phyloP scores from a whole-genome alignment of 53 echinoderm and acorn worm genomes.

The Antedon mediterranea region DNA sequence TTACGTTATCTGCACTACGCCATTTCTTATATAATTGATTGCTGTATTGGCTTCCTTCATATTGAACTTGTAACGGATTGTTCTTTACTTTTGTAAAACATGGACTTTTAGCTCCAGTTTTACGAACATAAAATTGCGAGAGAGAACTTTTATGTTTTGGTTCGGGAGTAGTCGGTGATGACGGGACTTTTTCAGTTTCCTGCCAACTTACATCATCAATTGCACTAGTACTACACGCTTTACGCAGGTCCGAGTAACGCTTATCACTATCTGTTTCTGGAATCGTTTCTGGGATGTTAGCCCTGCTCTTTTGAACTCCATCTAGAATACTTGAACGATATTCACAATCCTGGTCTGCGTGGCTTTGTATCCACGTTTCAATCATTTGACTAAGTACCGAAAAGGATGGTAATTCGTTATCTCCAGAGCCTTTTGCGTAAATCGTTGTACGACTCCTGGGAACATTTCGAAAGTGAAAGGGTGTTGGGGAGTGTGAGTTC shows the following conservation, averaged over 20 bases:
- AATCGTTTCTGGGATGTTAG: conserved; percentile 8
- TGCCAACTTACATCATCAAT: conserved; percentile 1
- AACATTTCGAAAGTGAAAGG: background rate
- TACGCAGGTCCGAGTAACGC: conserved; percentile 12
- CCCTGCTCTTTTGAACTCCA: background rate
- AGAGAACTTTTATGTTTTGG: conserved; percentile 45
- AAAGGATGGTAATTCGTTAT: background rate
- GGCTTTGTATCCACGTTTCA: conserved; percentile 14
- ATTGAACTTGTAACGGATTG: background rate
- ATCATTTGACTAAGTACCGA: background rate
- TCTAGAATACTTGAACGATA: conserved; percentile 9
- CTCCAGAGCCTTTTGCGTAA: background rate
- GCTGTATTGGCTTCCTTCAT: background rate
- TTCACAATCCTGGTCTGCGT: background rate
- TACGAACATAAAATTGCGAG: conserved; percentile 72
- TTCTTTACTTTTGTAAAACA: background rate
- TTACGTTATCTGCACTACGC: background rate
- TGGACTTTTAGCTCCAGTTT: background rate
- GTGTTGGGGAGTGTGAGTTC: background rate
- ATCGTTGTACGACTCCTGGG: background rate
- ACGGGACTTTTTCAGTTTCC: background rate
- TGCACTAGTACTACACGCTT: conserved; percentile 3
- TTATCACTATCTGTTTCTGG: conserved; percentile 19
- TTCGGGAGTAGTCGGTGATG: background rate
- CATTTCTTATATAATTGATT: background rate